phyloP scores from a whole-genome alignment of 2,888 invertebrate species.

The Unio pictorum region DNA sequence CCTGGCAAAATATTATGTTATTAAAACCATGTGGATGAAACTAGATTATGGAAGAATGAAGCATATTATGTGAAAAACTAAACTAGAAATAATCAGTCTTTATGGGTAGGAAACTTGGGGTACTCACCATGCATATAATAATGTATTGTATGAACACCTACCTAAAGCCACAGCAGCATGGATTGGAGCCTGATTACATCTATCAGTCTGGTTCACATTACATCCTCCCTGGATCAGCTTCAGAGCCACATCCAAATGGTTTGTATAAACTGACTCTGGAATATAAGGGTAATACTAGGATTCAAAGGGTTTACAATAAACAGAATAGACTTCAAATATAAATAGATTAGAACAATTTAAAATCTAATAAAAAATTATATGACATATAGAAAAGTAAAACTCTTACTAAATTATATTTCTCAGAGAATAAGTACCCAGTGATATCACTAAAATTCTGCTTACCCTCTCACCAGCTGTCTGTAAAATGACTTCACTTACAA shows the following conservation, averaged over 20 bases:
- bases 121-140: too few relatives aligned
- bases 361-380: too few relatives aligned
- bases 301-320: background rate
- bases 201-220: slow-evolving; percentile 61
- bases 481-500: too few relatives aligned
- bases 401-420: background rate
- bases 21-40: too few relatives aligned
- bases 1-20: too few relatives aligned
- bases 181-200: slow-evolving; percentile 56
- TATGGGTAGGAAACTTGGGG: too few relatives aligned
- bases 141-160: slow-evolving; percentile 15
- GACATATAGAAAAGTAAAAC: background rate
- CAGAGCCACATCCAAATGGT: slow-evolving; percentile 50
- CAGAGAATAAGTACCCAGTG: background rate
- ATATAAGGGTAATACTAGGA: background rate
- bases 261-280: slow-evolving; percentile 29
- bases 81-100: too few relatives aligned
- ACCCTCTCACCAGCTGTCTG: too few relatives aligned
- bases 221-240: slow-evolving; percentile 53
- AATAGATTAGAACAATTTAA: too few relatives aligned
- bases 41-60: too few relatives aligned
- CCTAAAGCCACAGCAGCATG: slow-evolving; percentile 63
- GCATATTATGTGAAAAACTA: too few relatives aligned
- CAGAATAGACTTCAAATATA: too few relatives aligned
- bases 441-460: background rate